These are phyloP conservation scores for Ammodytes dubius DNA, from an alignment of 2,113 vertebrate species.

Conservation along the genomic window DNA sequence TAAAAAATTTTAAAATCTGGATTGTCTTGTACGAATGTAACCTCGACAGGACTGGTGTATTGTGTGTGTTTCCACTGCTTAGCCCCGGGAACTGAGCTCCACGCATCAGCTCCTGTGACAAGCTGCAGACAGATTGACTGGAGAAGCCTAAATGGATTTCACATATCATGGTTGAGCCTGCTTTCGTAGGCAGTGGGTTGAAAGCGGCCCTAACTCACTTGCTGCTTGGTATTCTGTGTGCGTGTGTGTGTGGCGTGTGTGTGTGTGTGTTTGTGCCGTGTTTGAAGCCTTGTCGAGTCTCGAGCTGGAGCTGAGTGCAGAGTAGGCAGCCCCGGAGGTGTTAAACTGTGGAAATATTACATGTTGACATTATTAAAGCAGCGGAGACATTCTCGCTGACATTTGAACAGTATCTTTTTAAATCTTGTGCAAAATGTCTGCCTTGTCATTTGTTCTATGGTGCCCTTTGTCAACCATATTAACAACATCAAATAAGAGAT, in stretches of 20 bases:
- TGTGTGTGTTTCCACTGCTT: neutral
- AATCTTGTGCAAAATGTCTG: neutral
- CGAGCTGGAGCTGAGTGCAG: conserved; percentile 34
- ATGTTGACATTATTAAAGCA: conserved; percentile 32
- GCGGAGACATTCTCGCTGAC: conserved; percentile 2
- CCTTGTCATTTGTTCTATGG: conserved; percentile 3
- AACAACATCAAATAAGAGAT: conserved; percentile 1
- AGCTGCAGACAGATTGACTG: conserved; percentile 25
- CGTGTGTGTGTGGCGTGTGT: neutral
- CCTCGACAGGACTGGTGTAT: too few species aligned
- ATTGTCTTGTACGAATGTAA: neutral
- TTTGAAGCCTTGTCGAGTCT: conserved; percentile 17
- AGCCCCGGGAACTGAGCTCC: neutral
- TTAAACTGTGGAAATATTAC: conserved; percentile 48
- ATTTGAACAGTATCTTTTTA: conserved; percentile 27
- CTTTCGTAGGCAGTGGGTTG: conserved; percentile 1
- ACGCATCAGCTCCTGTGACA: conserved; percentile 29
- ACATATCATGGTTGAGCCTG: conserved; percentile 25
- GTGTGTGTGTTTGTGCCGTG: neutral
- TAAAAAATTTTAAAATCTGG: neutral
- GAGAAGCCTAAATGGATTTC: conserved; percentile 28
- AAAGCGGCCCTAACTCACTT: conserved; percentile 5
- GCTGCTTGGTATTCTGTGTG: neutral
- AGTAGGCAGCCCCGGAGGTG: conserved; percentile 44
- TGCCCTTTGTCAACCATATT: conserved; percentile 12